Evolutionary conservation across 2,797 vertebrate species (phyloP).

Genomic region (Pangasius krempfi): DNA sequence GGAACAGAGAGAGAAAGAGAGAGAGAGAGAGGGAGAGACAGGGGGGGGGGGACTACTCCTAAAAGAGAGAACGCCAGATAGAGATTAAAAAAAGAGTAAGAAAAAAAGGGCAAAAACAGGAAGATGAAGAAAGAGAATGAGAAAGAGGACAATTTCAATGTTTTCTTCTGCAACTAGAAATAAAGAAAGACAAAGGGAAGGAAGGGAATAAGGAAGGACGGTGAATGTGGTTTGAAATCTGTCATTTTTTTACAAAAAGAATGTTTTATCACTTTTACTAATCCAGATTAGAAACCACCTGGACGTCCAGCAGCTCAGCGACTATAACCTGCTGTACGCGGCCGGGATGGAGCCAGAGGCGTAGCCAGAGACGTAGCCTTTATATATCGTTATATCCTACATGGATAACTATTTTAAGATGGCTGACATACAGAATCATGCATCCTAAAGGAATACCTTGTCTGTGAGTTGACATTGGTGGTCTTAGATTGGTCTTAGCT

Average conservation of each 20-base stretch:
- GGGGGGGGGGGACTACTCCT: neutral
- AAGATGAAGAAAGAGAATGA: neutral
- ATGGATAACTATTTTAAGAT: no score
- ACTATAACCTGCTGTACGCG: no score
- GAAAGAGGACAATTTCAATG: neutral
- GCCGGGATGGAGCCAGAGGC: no score
- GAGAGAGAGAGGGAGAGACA: constrained; percentile 49
- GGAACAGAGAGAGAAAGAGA: neutral
- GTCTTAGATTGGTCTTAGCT: no score
- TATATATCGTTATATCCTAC: no score
- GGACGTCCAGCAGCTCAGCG: no score
- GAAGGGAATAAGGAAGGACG: neutral
- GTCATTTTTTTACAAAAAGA: neutral
- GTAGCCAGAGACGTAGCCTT: no score
- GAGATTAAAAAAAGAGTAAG: neutral
- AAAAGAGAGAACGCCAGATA: neutral
- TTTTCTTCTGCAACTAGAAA: neutral
- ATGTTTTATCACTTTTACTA: neutral
- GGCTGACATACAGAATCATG: no score
- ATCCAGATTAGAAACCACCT: neutral
- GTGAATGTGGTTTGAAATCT: neutral
- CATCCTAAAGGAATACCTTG: no score
- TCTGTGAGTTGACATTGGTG: no score
- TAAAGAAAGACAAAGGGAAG: neutral
- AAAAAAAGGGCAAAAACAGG: neutral